Evolutionary conservation across 2,888 invertebrate species (phyloP).

Genomic region (Aquatica leii): DNA sequence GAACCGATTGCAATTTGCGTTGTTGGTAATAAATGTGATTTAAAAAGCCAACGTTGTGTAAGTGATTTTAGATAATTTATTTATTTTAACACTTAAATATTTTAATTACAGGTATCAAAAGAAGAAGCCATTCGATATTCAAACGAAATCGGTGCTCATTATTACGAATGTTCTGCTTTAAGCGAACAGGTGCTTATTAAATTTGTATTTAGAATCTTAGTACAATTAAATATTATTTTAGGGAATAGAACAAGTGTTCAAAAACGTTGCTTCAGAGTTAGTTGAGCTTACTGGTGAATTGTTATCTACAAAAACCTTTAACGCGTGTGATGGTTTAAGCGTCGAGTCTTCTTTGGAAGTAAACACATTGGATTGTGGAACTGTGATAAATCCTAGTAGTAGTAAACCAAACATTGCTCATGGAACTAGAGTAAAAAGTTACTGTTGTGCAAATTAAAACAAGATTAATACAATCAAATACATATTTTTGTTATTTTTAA

Average conservation of each 20-base stretch:
- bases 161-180: slow-evolving; percentile 86
- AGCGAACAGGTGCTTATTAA: slow-evolving; percentile 68
- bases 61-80: background rate
- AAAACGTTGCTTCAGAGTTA: slow-evolving; percentile 70
- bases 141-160: slow-evolving; percentile 80
- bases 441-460: slow-evolving; percentile 63
- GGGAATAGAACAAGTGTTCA: slow-evolving; percentile 79
- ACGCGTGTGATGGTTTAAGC: background rate
- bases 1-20: slow-evolving; percentile 81
- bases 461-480: no score
- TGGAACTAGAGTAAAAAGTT: slow-evolving; percentile 68
- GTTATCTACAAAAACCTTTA: background rate
- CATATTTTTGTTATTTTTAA: no score
- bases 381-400: slow-evolving; percentile 71
- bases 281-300: slow-evolving; percentile 62
- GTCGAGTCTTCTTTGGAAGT: slow-evolving; percentile 66
- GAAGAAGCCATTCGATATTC: slow-evolving; percentile 82
- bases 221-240: slow-evolving; percentile 48
- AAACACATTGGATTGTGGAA: slow-evolving; percentile 68
- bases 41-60: slow-evolving; percentile 65
- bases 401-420: slow-evolving; percentile 73
- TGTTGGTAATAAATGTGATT: slow-evolving; percentile 87
- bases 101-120: slow-evolving; percentile 60
- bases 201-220: no score
- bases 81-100: background rate